Evolutionary conservation across 2,888 invertebrate genomes (phyloP).

Genomic region (Ormyrus pomaceus): DNA sequence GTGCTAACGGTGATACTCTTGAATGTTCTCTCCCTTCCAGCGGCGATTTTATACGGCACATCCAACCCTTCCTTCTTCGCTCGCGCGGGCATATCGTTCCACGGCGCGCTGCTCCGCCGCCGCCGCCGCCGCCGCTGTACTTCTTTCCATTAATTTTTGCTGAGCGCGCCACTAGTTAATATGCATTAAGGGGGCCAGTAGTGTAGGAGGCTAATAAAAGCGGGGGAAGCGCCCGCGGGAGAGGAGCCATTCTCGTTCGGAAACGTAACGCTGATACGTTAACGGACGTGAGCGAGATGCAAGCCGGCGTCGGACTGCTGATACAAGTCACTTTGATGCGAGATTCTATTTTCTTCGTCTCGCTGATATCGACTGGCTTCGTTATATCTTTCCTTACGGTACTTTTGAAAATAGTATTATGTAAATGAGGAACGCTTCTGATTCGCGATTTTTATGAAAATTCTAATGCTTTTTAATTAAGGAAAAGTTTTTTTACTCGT

Average conservation of each 20-base stretch:
- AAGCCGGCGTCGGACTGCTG: not conserved
- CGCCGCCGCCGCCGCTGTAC: conserved; percentile 57
- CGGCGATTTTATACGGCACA: conserved; percentile 3
- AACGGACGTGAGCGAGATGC: conserved; percentile 3
- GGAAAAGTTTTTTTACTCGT: no score
- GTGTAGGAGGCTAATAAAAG: conserved; percentile 14
- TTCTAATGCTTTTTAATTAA: no score
- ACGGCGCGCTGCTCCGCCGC: no score
- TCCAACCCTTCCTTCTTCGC: conserved; percentile 7
- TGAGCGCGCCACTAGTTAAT: conserved; percentile 72
- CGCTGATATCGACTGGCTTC: no score
- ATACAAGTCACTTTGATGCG: no score
- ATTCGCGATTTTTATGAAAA: no score
- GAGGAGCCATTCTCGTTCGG: not conserved
- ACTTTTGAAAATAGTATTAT: no score
- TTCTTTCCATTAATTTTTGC: conserved; percentile 73
- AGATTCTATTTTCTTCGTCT: no score
- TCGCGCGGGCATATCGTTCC: conserved; percentile 12
- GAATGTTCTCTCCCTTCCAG: conserved; percentile 61
- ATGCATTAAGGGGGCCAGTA: conserved; percentile 69
- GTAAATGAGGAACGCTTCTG: no score
- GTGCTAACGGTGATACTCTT: conserved; percentile 71
- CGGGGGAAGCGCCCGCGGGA: not conserved
- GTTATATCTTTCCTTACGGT: no score
- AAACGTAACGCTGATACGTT: conserved; percentile 23